Base-by-base conservation (phyloP, 2,888 invertebrate species). In the Erebia palarica region DNA sequence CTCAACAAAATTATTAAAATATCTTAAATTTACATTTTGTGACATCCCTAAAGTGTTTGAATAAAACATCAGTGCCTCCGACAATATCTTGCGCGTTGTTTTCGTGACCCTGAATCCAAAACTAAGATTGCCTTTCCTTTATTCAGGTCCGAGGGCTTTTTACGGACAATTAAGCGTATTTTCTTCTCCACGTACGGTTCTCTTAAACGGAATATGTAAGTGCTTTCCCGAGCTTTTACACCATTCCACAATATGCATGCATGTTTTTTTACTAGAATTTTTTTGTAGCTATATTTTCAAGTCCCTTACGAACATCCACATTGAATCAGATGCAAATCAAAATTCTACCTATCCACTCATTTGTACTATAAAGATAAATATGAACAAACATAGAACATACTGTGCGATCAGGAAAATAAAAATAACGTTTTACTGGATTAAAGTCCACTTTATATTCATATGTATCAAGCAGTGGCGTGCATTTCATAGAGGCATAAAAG, bases 51-150 rank as follows among this genome's bases (percentile, higher is more conserved):
- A 13, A 10, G 42, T 36, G 21, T 61, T 73, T 77, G 76, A 77
- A 77, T 77, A 73, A 77, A 71, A 74, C 71, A 77, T 76, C 58
- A 71, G 71, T 61, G 65, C 69, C 68, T 71, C 67, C 75, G 69
- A 73, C 69, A 70, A 72, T 75, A 64, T 72, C 69, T 67, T 63
- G 68, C 70, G 63, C 73, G 70, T 71, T 75, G 68, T 73, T 76
- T 70, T 70, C 70, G 68, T 70, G 72, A 71, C 70, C 75, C 70
- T 75, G 72, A 74, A 73, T 70, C 71, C 66, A 51, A 70, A 73
- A 73, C 72, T 75, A 72, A 72, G 72, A 75, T 73, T 72, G 53
- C 68, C 49, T 70, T 70, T 59, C 61, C 65, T 70, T 73, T 74
- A 73, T 73, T 71, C 67, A 60, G 68, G 69, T 68, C 66, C 65